phyloP scores from a whole-genome alignment of 1,140 invertebrate species.

The Ceratosolen fusciceps region DNA sequence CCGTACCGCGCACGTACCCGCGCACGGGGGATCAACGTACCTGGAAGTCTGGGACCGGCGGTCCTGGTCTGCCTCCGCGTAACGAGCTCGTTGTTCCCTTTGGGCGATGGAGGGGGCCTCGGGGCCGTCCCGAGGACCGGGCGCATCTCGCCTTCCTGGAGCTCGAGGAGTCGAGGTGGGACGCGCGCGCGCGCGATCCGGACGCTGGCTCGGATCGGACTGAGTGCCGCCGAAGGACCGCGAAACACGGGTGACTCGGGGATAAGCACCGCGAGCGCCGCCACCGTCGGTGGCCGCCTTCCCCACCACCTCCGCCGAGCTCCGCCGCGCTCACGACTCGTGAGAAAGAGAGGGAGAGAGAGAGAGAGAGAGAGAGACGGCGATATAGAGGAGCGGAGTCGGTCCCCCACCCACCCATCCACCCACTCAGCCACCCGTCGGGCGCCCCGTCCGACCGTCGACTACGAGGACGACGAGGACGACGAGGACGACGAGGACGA shows the following conservation, averaged over 20 bases:
- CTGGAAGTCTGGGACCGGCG: background rate
- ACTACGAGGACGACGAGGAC: no score
- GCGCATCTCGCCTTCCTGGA: slow-evolving; percentile 17
- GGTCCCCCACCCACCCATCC: background rate
- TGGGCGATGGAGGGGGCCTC: background rate
- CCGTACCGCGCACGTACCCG: background rate
- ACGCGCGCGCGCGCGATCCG: no score
- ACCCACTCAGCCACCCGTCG: background rate
- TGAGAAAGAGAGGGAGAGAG: no score
- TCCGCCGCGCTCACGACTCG: no score
- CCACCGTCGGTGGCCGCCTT: background rate
- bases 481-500: no score
- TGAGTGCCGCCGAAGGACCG: slow-evolving; percentile 59
- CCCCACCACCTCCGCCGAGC: background rate
- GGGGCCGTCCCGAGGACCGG: background rate
- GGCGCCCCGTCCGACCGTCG: no score
- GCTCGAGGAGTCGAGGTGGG: no score
- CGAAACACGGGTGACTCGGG: background rate
- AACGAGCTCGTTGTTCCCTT: background rate
- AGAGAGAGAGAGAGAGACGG: no score
- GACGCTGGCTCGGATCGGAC: slow-evolving; percentile 62
- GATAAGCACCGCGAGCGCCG: background rate
- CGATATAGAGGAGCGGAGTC: no score
- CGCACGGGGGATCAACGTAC: background rate
- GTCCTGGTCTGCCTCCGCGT: background rate